Evolutionary conservation across 1,140 invertebrate genomes (phyloP).

Genomic region (Papilio helenus): DNA sequence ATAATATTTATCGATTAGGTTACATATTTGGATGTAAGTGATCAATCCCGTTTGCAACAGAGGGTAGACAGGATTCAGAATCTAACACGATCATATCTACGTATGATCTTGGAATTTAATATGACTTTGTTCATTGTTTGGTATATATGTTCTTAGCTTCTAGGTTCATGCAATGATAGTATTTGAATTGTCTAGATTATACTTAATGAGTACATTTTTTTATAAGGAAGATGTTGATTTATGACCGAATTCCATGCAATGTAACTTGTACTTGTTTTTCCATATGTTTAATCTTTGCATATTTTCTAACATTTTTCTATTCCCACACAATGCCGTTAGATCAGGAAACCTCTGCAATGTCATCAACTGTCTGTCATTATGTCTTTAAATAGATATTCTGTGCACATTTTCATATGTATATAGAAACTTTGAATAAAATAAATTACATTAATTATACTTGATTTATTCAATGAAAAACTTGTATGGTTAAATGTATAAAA

Average conservation of each 20-base stretch:
- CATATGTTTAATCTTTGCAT: conserved; percentile 23
- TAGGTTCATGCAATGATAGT: no score
- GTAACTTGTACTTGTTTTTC: conserved; percentile 3
- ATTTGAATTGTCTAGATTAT: no score
- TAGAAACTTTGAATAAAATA: conserved; percentile 21
- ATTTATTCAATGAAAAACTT: conserved; percentile 10
- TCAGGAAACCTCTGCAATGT: conserved; percentile 23
- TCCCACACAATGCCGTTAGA: neutral
- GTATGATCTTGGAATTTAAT: neutral
- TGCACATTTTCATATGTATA: conserved; percentile 12
- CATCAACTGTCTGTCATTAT: conserved; percentile 28
- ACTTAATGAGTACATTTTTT: neutral
- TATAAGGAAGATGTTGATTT: conserved; percentile 7
- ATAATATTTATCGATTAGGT: conserved; percentile 23
- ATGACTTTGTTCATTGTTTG: neutral
- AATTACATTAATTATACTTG: conserved; percentile 11
- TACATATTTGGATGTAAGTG: neutral
- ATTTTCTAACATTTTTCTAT: conserved; percentile 31
- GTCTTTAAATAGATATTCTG: conserved; percentile 26
- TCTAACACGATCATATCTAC: neutral
- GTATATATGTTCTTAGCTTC: neutral
- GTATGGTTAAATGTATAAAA: neutral
- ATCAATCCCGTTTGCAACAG: neutral
- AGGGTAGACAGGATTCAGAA: neutral
- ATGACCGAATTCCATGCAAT: conserved; percentile 1